Evolutionary conservation across 2,797 vertebrate genomes (phyloP), one percentile per base, ranked within the genome.

Genomic region (Enoplosus armatus): DNA sequence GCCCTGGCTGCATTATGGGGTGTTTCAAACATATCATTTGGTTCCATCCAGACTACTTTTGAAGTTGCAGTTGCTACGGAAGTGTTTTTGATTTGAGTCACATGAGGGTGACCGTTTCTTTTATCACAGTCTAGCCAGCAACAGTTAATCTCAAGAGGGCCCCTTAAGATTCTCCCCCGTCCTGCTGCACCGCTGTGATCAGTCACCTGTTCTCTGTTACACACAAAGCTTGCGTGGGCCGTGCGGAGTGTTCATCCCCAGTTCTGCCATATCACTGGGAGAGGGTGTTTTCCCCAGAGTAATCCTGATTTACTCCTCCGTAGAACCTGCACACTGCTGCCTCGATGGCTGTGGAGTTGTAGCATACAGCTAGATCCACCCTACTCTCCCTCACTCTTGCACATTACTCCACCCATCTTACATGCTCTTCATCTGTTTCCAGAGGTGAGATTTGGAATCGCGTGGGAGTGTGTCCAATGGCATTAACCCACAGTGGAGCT

Each of bases 401-500:
- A 75, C 78, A 79, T 66, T 75, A 87, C 92, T 85, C 87, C 89
- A 82, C 90, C 91, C 90, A 75, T 89, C 53, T 80, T 84, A 89
- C 86, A 87, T 72, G 76, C 79, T 87, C 73, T 75, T 92, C 84
- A 80, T 89, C 88, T 87, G 86, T 91, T 93, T 93, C 87, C 86
- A 88, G 89, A 90, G 91, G 89, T 92, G 86, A 86, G 89, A 87
- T 90, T 91, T 84, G 75, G 89, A 89, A 83, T 80, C 33, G 70
- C 71, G 89, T 92, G 89, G 93, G 92, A 92, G 93, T 94, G 94
- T 95, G 91, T 94, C 94, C 89, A 94, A 95, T 94, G 89, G 92
- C 79, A 95, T 95, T 94, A 95, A 88, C 91, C 92, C 87, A 93
- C 91, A 78, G 92, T 78, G 85, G 87, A 90, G 93, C 85, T 77